Evolutionary conservation across 2,113 vertebrate species (phyloP).

Genomic region (Ia io): DNA sequence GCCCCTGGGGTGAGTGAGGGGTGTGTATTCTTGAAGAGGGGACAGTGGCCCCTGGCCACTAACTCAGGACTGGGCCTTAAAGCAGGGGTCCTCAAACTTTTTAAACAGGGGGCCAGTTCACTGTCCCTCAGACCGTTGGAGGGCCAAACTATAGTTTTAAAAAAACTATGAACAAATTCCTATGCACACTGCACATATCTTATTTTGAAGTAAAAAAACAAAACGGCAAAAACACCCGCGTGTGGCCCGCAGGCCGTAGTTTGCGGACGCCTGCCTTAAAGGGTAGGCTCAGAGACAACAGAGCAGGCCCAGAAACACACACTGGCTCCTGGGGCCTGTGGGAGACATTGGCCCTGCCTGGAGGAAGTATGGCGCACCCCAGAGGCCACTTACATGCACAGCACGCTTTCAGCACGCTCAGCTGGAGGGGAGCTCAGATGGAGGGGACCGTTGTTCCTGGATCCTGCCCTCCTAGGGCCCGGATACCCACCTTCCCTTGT

Average conservation of each 20-base stretch:
- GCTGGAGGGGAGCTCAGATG: not conserved
- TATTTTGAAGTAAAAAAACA: too few relatives aligned
- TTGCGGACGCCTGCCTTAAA: not conserved
- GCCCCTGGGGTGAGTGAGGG: fast-evolving
- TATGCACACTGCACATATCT: too few relatives aligned
- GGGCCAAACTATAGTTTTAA: too few relatives aligned
- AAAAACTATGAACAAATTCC: too few relatives aligned
- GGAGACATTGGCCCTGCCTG: not conserved
- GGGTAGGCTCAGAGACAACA: not conserved
- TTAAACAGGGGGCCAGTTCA: too few relatives aligned
- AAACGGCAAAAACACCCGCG: too few relatives aligned
- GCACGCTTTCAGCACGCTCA: not conserved
- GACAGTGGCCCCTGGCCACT: not conserved
- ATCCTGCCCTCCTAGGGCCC: not conserved
- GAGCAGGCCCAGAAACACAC: not conserved
- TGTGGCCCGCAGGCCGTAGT: too few relatives aligned
- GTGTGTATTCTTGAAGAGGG: not conserved
- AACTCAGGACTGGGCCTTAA: not conserved
- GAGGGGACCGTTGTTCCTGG: not conserved
- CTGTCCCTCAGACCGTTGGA: too few relatives aligned
- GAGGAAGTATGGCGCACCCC: not conserved
- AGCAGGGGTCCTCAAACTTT: too few relatives aligned
- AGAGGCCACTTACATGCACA: not conserved
- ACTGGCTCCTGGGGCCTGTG: too few relatives aligned
- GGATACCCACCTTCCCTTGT: not conserved